These are phyloP conservation scores for Drosophila antonietae DNA, from an alignment of 2,888 invertebrate species.

Conservation along the genomic window DNA sequence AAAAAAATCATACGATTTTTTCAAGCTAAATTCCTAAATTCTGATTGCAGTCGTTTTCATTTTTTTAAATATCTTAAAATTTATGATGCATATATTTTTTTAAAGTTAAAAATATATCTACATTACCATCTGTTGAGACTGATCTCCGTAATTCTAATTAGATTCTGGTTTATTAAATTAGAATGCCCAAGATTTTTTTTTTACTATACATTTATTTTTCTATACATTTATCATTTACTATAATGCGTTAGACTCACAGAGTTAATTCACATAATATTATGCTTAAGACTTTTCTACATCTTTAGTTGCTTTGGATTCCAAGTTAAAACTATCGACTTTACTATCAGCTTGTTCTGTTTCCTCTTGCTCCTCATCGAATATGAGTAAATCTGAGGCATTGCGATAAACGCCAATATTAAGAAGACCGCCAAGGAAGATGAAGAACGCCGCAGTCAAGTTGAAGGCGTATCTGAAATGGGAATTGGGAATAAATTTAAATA, in stretches of 20 bases:
- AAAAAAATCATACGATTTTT: background rate
- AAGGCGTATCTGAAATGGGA: slow-evolving; percentile 84
- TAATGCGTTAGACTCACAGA: slow-evolving; percentile 11
- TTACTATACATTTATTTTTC: background rate
- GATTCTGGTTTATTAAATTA: too few relatives aligned
- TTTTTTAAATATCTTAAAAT: too few relatives aligned
- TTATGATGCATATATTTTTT: too few relatives aligned
- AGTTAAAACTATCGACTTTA: slow-evolving; percentile 5
- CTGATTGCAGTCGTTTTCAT: background rate
- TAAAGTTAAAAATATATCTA: too few relatives aligned
- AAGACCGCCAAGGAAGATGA: slow-evolving; percentile 87
- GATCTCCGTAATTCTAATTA: too few relatives aligned
- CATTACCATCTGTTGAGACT: too few relatives aligned
- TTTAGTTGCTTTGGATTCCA: background rate
- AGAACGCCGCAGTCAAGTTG: slow-evolving; percentile 87
- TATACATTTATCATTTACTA: background rate
- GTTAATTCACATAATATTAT: background rate
- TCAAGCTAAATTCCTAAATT: background rate
- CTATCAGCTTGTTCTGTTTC: background rate
- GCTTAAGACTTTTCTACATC: slow-evolving; percentile 1
- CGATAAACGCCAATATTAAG: slow-evolving; percentile 88
- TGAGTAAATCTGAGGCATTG: slow-evolving; percentile 88
- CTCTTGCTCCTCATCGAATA: slow-evolving; percentile 87
- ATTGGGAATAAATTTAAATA: background rate
- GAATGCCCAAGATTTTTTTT: background rate